These are phyloP conservation scores for Leptinotarsa lineolata DNA, from an alignment of 1,140 invertebrate species.

Conservation along the genomic window DNA sequence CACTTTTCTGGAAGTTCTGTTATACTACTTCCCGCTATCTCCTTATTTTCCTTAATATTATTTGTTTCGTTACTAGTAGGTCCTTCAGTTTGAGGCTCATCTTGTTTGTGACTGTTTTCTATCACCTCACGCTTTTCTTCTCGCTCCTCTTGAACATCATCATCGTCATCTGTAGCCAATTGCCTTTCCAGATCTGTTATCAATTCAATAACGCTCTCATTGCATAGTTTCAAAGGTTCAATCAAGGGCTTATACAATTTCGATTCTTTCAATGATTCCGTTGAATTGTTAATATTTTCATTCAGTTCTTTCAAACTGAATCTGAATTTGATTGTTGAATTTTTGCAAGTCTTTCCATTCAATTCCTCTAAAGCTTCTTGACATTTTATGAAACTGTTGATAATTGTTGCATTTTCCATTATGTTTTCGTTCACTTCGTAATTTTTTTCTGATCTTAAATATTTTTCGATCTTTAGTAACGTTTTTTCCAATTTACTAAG, in stretches of 20 bases:
- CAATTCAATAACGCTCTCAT: background rate
- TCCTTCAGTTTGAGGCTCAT: too few species aligned
- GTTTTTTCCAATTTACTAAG: background rate
- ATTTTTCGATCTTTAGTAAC: background rate
- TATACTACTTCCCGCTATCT: background rate
- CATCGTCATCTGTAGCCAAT: background rate
- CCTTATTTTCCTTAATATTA: background rate
- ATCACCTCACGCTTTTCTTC: too few species aligned
- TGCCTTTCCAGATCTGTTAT: background rate
- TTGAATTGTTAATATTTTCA: background rate
- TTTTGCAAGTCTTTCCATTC: background rate
- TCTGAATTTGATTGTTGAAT: too few species aligned
- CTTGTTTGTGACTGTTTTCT: too few species aligned
- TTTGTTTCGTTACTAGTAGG: background rate
- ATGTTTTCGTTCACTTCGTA: too few species aligned
- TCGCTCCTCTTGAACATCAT: conserved; percentile 5
- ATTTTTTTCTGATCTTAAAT: background rate
- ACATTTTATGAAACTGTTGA: too few species aligned
- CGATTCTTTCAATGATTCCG: background rate
- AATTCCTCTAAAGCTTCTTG: background rate
- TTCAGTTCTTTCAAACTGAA: background rate
- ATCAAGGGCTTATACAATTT: background rate
- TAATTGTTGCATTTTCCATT: too few species aligned
- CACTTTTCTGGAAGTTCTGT: background rate
- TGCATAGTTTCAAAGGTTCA: background rate